Base-by-base conservation (phyloP, 2,797 vertebrate species). In the Labeo calbasu region DNA sequence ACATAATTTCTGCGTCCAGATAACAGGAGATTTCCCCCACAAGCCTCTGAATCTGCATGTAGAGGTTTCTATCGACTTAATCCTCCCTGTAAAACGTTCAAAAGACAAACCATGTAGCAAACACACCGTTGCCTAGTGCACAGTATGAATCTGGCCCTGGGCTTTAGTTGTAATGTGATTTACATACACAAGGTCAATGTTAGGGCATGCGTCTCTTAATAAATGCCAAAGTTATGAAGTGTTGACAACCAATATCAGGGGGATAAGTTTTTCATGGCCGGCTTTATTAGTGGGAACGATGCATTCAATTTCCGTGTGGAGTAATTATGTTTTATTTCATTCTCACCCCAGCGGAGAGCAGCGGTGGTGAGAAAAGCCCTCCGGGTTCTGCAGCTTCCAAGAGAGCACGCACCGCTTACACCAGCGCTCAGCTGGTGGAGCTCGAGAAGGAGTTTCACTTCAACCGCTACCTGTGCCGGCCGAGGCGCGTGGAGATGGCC, bases 181-280 rank as follows among this genome's bases (percentile, higher is more conserved):
- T 97, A 94, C 95, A 96, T 95, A 96, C 95, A 95, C 92, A 92
- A 87, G 94, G 95, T 95, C 96, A 96, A 91, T 92, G 92, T 90
- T 88, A 90, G 94, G 94, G 93, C 94, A 91, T 94, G 93, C 92
- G 92, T 91, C 96, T 97, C 96, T 98, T 98, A 98, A 99, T 99
- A 99, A 99, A 96, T 95, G 97, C 94, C 96, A 96, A 94, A 92
- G 94, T 97, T 97, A 98, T 96, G 96, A 97, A 98, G 96, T 94
- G 96, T 95, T 94, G 94, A 95, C 94, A 96, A 94, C 95, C 96
- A 96, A 96, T 95, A 96, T 95, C 90, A 93, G 85, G 92, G 95
- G 90, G 91, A 88, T 93, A 94, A 93, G 92, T 94, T 91, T 77
- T 90, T 88, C 88, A 91, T 92, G 92, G 93, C 84, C 79, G 32